Evolutionary conservation across 2,797 vertebrate genomes (phyloP), one percentile per base, ranked within the genome.

Genomic region (Yasuhikotakia modesta): DNA sequence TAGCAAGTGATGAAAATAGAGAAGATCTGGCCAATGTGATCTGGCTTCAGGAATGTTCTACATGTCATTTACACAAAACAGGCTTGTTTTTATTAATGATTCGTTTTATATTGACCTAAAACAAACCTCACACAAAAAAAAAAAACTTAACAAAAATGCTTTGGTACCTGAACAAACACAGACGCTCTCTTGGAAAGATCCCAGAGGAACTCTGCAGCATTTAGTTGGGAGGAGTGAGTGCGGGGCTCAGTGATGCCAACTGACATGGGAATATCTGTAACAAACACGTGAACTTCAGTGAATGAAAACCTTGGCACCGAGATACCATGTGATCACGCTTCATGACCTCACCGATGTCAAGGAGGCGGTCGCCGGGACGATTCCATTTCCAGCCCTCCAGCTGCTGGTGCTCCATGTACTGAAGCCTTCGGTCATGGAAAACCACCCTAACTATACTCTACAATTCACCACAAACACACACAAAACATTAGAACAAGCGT

Each of bases 161-260:
- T 35, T 6, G 32, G 52, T 92, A 98, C 97, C 96, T 99, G 97
- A 87, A 99, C 95, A 88, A 97, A 99, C 0, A 93, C 94, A 1
- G 97, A 96, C 0, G 94, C 91, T 55, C 91, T 94, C 87, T 97
- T 98, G n/a, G 89, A 85, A 0, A 96, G 95, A 86, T 98, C 95
- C 97, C 97, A 99, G 79, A 99, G 90, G 91, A 99, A 98, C 87
- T 99, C 96, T 0, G 96, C 93, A 7, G 96, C 94, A 76, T 98
- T 98, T 87, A 98, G 88, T 84, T 98, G 96, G 53, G 95, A 92
- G 0, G 94, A 90, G 85, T 95, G 95, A 43, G 95, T 93, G 69
- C 88, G 91, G 69, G 96, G 95, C 87, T 99, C 96, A 84, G 95
- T 89, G 78, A 98, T 93, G 76, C 97, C 96, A 88, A 97, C 94